These are phyloP conservation scores for Copsychus sechellarum DNA, from an alignment of 2,113 vertebrate genomes.

Conservation along the genomic window DNA sequence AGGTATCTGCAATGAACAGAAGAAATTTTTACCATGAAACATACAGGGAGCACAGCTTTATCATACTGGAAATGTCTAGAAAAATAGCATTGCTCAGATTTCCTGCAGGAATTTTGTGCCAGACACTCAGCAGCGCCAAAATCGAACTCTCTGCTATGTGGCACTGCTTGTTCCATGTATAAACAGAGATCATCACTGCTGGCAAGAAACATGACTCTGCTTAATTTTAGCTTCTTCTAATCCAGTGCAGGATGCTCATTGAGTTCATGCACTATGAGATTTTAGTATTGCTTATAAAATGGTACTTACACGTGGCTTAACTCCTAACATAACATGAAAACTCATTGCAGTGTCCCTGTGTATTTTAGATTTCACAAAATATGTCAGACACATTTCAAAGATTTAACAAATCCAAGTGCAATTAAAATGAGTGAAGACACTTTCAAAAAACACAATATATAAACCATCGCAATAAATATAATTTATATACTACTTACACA, in stretches of 20 bases:
- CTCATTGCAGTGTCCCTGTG: accelerated
- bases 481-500: not conserved
- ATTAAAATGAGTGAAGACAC: not conserved
- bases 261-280: not conserved
- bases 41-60: not conserved
- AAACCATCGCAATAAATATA: accelerated
- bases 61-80: not conserved
- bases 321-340: not conserved
- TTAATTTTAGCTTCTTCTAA: not conserved
- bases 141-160: not conserved
- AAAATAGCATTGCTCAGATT: not conserved
- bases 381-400: not conserved
- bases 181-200: not conserved
- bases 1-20: not conserved
- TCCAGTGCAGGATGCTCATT: not conserved
- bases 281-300: not conserved
- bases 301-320: not conserved
- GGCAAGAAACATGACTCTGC: not conserved
- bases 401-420: not conserved
- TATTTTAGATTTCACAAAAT: not conserved
- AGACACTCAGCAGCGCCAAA: not conserved
- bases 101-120: not conserved
- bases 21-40: not conserved
- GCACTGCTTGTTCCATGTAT: not conserved
- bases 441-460: not conserved